Conservation (phyloP, 2,113 vertebrate species). For the Agapornis roseicollis region DNA sequence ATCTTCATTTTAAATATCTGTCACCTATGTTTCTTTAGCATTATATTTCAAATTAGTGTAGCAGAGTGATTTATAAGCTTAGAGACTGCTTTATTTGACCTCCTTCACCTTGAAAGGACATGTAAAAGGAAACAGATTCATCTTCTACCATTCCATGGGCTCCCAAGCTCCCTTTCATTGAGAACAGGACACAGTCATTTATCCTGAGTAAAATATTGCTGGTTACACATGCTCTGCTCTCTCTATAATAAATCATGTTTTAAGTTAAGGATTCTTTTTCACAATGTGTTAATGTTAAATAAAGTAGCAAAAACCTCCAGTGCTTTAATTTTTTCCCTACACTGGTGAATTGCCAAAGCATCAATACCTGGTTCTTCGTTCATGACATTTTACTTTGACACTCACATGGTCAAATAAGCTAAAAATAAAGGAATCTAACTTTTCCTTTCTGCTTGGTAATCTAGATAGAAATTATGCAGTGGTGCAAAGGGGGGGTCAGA, state of each 20-base stretch:
- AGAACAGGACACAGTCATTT: not conserved
- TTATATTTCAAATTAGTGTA: conserved; percentile 34
- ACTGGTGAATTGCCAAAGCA: not conserved
- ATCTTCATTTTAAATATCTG: conserved; percentile 52
- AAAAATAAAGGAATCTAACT: not conserved
- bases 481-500: not conserved
- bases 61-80: conserved; percentile 50
- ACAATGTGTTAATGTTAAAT: not conserved
- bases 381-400: not conserved
- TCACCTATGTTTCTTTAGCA: conserved; percentile 31
- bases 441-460: not conserved
- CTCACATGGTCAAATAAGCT: not conserved
- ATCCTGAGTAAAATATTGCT: conserved; percentile 23
- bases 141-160: conserved; percentile 2
- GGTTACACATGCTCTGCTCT: not conserved
- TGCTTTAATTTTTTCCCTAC: not conserved
- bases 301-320: not conserved
- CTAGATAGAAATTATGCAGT: not conserved
- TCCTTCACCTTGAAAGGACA: conserved; percentile 60
- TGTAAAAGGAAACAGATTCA: conserved; percentile 46
- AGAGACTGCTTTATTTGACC: conserved; percentile 40
- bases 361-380: not conserved
- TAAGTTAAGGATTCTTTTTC: not conserved
- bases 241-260: not conserved
- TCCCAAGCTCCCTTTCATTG: not conserved